Percentiles rank a stretch among this genome's conserved stretches.
Conservation (phyloP, 1,140 invertebrate genomes). For the Latrodectus geometricus region DNA sequence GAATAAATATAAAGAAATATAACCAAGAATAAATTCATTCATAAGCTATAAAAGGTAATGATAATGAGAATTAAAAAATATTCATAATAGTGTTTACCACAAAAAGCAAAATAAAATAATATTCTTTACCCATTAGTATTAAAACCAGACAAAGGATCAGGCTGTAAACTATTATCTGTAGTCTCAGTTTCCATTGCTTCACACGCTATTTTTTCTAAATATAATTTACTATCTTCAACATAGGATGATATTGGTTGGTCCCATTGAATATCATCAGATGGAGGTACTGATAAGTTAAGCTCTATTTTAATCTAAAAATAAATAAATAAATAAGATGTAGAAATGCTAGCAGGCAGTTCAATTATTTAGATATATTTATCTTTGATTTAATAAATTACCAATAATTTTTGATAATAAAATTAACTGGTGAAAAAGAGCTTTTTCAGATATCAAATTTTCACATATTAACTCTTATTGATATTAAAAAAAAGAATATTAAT, state of each 20-base stretch:
- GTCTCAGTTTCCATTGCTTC: constrained; percentile 61
- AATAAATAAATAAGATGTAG: constrained; percentile 6
- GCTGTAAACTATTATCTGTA: constrained; percentile 15
- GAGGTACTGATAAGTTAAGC: constrained; percentile 40
- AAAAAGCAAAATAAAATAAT: neutral
- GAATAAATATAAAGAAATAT: neutral
- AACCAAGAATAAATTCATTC: neutral
- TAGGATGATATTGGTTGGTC: constrained; percentile 60
- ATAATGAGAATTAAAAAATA: neutral
- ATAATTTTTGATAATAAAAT: too few species aligned
- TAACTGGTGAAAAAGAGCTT: too few species aligned
- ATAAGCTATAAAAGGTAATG: neutral
- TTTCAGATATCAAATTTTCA: too few species aligned
- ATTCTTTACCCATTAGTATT: constrained; percentile 55
- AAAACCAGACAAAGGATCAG: constrained; percentile 59
- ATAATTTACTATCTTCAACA: constrained; percentile 65
- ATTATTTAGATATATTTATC: too few species aligned
- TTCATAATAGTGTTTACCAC: neutral
- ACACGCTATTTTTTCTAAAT: constrained; percentile 64
- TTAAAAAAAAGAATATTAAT: too few species aligned
- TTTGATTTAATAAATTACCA: too few species aligned
- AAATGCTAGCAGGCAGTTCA: neutral
- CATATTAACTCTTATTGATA: too few species aligned
- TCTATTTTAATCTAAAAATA: constrained; percentile 40
- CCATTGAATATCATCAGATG: constrained; percentile 49